Base-by-base conservation (phyloP, 2,113 vertebrate species). In the Arothron firmamentum region DNA sequence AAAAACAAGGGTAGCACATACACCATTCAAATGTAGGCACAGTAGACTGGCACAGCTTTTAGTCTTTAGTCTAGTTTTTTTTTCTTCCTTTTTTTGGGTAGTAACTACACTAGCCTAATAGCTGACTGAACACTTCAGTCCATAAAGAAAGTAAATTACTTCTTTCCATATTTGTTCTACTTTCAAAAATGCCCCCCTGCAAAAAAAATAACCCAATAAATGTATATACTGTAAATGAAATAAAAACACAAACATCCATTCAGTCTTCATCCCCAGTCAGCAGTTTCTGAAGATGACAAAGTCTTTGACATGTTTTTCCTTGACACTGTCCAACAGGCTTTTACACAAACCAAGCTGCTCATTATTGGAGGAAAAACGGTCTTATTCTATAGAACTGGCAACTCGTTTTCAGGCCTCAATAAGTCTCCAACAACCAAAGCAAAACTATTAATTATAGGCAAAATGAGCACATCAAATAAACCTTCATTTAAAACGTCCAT, bases 81-180 rank as follows among this genome's bases (percentile, higher is more conserved):
- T 52, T 48, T 47, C 6, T 16, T 47, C 8, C 7, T n/a, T 47
- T 55, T 49, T 65, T 65, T 55, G 57, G 59, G 67, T 67, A 51
- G 48, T 55, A 56, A 75, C 74, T 57, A 18, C 21, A 67, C 38
- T 34, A 77, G 55, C 34, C 16, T 48, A 66, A 57, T 48, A 55
- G 56, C 47, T 49, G 69, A 51, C 15, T 56, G 38, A 59, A 52
- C 55, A 64, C 34, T 76, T 59, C 51, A 67, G 8, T 45, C 9
- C 9, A 54, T 51, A 61, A 72, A 74, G 64, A 59, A 38, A 18
- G 23, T 78, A 38, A 62, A 23, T 71, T 45, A 56, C 59, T 70
- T 79, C 68, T 84, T 69, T 85, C 67, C 55, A 58, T 67, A 67
- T 85, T 89, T 88, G 87, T 89, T 89, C 85, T 87, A 67, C 61